Base-by-base conservation (phyloP, 2,888 invertebrate species). In the Theristus sp. region DNA sequence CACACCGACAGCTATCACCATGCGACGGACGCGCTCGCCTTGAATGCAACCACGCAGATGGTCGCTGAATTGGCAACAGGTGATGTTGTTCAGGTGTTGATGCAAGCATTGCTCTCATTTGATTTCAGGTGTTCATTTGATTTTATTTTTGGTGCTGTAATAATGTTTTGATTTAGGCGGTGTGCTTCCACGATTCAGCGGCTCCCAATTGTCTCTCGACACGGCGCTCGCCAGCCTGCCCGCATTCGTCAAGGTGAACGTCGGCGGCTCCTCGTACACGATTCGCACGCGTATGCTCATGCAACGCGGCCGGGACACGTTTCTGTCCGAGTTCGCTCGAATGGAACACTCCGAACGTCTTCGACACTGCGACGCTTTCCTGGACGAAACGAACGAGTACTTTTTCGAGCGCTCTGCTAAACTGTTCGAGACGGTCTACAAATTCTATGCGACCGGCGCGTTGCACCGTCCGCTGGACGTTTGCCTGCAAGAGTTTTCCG, bases 381-480 rank as follows among this genome's bases (percentile, higher is more conserved):
- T 49, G 3, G n/a, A n/a, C 20, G 57, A 31, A 13, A 2, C 29
- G 22, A 25, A 10, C 10, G 57, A 57, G 57, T 57, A 57, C n/a
- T 57, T 38, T 29, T 57, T 57, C 57, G 29, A 57, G 26, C 57
- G 57, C 2, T 25, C 38, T 24, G 3, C 57, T 24, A 38, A 10
- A 13, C 57, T 57, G 3, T 57, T 57, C 38, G 57, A 57, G 38
- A 28, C 57, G 6, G 22, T 57, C 25, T 24, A 29, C 25, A 28
- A 57, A 29, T 57, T 57, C n/a, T 57, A 57, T 38, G 57, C 57
- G 25, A 57, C 57, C 17, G 57, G 57, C 3, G 25, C 29, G 26
- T 2, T 38, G 10, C 57, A 57, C 38, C 2, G 54, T 27, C 54
- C 54, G 10, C 54, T 54, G 10, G 54, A 54, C 24, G 54, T 54